Evolutionary conservation across 2,113 vertebrate genomes (phyloP).

Genomic region (Bostrychus sinensis): DNA sequence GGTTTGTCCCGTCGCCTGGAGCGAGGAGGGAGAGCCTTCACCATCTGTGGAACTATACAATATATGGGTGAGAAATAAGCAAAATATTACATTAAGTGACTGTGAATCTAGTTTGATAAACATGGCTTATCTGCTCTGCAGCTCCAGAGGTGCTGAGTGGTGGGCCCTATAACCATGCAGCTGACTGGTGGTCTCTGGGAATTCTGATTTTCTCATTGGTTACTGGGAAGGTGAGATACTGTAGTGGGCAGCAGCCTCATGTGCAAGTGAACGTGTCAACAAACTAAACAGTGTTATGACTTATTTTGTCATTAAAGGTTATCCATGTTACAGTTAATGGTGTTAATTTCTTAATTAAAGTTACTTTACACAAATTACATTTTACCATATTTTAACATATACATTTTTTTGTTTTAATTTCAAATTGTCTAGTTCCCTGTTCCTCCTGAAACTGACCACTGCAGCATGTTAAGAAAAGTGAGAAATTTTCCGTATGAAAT

Average conservation of each 20-base stretch:
- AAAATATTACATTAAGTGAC: not conserved
- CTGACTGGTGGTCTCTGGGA: conserved; percentile 96
- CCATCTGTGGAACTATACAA: conserved; percentile 94
- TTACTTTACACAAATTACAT: too few species aligned
- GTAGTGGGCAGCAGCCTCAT: not conserved
- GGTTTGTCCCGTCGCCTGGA: conserved; percentile 89
- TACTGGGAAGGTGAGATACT: conserved; percentile 87
- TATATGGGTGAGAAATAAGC: conserved; percentile 89
- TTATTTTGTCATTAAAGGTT: too few species aligned
- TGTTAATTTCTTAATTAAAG: too few species aligned
- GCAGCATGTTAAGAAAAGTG: conserved; percentile 90
- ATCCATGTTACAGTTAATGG: too few species aligned
- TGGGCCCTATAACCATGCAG: conserved; percentile 92
- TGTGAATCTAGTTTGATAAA: not conserved
- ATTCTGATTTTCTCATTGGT: conserved; percentile 90
- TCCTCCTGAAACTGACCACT: conserved; percentile 86
- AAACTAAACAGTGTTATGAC: too few species aligned
- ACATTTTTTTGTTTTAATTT: not conserved
- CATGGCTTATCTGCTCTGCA: conserved; percentile 60
- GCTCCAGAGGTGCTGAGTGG: conserved; percentile 94
- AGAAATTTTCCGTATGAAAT: conserved; percentile 80
- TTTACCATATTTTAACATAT: too few species aligned
- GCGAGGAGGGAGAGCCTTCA: conserved; percentile 87
- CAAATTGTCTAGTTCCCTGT: conserved; percentile 85
- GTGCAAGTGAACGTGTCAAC: conserved; percentile 8